phyloP scores from a whole-genome alignment of 2,113 vertebrate species.

The Coptodon rendalli region DNA sequence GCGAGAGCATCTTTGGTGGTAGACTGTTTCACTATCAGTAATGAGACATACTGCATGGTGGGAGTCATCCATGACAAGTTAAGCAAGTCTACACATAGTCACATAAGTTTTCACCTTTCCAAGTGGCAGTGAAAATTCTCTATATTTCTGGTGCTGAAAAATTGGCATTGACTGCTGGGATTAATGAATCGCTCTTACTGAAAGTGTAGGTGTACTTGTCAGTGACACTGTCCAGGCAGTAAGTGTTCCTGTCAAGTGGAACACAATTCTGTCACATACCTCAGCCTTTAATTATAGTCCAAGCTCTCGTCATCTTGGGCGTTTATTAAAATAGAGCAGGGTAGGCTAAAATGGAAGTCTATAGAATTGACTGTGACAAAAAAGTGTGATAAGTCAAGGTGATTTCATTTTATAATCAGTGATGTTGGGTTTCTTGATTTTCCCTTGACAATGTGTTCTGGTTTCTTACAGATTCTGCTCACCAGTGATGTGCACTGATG shows the following conservation, averaged over 20 bases:
- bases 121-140: background rate
- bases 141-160: background rate
- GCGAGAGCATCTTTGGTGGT: background rate
- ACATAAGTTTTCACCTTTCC: background rate
- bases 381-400: background rate
- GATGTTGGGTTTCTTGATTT: background rate
- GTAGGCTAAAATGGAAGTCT: background rate
- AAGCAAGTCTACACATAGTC: slow-evolving; percentile 28
- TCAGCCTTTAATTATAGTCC: background rate
- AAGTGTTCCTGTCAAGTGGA: background rate
- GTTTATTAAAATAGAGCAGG: background rate
- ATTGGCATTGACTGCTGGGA: slow-evolving; percentile 10
- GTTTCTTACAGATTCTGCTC: background rate
- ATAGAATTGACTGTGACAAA: background rate
- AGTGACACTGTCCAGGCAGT: slow-evolving; percentile 9
- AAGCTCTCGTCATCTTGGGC: background rate
- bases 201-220: slow-evolving; percentile 31
- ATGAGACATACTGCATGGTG: slow-evolving; percentile 14
- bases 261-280: slow-evolving; percentile 6
- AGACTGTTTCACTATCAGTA: slow-evolving; percentile 3
- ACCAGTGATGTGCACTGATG: background rate
- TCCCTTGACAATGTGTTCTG: background rate
- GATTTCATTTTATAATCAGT: background rate
- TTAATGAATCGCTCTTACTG: slow-evolving; percentile 39
- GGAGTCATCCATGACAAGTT: slow-evolving; percentile 4